Base-by-base conservation (phyloP, 1,140 invertebrate genomes). In the Olivierus martensii region DNA sequence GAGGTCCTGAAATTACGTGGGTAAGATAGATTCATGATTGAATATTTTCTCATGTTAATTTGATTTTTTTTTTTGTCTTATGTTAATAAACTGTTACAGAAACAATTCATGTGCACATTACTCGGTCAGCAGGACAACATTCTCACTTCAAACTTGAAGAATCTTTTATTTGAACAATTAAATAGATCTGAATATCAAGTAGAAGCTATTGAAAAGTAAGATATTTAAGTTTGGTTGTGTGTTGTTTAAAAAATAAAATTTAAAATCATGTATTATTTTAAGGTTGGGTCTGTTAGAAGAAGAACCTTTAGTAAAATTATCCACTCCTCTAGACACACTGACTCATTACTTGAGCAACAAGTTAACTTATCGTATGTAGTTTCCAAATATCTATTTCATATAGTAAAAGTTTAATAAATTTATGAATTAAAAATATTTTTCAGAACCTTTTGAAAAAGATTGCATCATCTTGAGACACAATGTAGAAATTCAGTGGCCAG, bases 1-100 rank as follows among this genome's bases (percentile, higher is more conserved):
- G 61, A 53, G 95, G 94, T 50, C 93, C 94, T 2, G 87, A 94
- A 55, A 83, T 98, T 5, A 95, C 92, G 5, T 99, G 95, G 95
- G 84, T 88, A 75, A 68, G 66, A 60, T 37, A 9, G 28, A 28
- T 0, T 28, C 9, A 6, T 28, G 4, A 1, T 28, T 1, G 4
- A 1, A 28, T 28, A 1, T 28, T n/a, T n/a, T n/a, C n/a, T n/a
- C n/a, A n/a, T n/a, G n/a, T n/a, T n/a, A n/a, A n/a, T n/a, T n/a
- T n/a, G n/a, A n/a, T n/a, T n/a, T n/a, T n/a, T n/a, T n/a, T n/a
- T n/a, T n/a, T n/a, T n/a, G n/a, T n/a, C n/a, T n/a, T n/a, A n/a
- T n/a, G n/a, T n/a, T n/a, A 2, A 0, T 28, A 28, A 28, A 28
- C 9, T 51, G 46, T 67, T 68, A 6, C 65, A 84, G 83, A 79